These are phyloP conservation scores for Heliconius himera DNA, from an alignment of 1,140 invertebrate species.

Conservation along the genomic window DNA sequence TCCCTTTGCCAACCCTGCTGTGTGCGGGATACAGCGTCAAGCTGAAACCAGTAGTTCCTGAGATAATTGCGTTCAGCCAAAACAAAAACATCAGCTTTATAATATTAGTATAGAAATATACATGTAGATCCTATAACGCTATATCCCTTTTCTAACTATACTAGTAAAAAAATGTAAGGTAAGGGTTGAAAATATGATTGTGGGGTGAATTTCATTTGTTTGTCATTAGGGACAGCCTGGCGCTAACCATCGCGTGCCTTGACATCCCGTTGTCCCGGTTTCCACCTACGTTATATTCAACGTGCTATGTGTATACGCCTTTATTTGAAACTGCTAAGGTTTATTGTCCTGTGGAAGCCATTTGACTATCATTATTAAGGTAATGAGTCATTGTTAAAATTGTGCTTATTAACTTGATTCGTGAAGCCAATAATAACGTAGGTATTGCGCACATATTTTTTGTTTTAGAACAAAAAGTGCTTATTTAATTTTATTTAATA, in stretches of 20 bases:
- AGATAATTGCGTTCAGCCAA: neutral
- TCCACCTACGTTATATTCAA: conserved; percentile 15
- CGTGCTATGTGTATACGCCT: neutral
- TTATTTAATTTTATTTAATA: neutral
- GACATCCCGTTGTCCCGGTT: conserved; percentile 41
- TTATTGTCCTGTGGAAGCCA: neutral
- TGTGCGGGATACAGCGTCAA: no score
- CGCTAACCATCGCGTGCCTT: conserved; percentile 59
- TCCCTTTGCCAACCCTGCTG: no score
- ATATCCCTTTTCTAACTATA: conserved; percentile 44
- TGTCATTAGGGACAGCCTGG: conserved; percentile 56
- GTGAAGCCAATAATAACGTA: conserved; percentile 30
- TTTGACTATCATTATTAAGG: conserved; percentile 49
- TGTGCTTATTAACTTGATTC: conserved; percentile 50
- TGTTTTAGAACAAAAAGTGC: neutral
- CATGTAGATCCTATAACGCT: conserved; percentile 22
- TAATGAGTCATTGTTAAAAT: conserved; percentile 66
- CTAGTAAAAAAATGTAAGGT: conserved; percentile 29
- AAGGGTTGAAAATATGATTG: conserved; percentile 47
- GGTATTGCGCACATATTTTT: conserved; percentile 9
- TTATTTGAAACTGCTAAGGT: conserved; percentile 24
- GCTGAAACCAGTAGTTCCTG: no score
- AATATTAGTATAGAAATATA: neutral
- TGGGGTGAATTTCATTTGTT: conserved; percentile 55
- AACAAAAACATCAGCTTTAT: conserved; percentile 7